A percentile compares a stretch with the other conserved stretches of the same genome.
Conservation (phyloP, 2,888 invertebrate species). For the Parochlus steinenii region DNA sequence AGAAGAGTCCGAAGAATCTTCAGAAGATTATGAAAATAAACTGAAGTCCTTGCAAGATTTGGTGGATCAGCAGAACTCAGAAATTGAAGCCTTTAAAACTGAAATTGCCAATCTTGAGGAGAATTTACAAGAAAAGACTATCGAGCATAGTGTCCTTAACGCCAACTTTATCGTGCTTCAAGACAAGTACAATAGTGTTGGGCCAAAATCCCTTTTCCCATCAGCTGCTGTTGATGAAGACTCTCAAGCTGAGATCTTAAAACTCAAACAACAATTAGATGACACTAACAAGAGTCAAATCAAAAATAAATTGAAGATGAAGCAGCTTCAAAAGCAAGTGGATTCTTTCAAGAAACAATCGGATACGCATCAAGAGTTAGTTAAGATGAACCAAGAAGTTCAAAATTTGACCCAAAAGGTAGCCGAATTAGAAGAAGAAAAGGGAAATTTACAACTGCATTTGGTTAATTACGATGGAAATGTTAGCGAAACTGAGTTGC, state of each 20-base stretch:
- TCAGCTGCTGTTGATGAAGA: constrained; percentile 18
- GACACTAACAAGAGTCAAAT: constrained; percentile 60
- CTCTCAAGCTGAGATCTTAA: constrained; percentile 25
- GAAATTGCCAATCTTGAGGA: constrained; percentile 34
- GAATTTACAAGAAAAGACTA: constrained; percentile 36
- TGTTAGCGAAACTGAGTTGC: constrained; percentile 28
- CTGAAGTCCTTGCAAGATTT: constrained; percentile 32
- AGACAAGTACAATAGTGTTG: constrained; percentile 23
- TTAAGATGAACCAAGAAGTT: constrained; percentile 43
- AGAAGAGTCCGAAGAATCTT: too few relatives aligned
- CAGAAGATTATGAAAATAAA: constrained; percentile 36
- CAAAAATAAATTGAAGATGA: constrained; percentile 56
- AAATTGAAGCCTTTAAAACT: constrained; percentile 30
- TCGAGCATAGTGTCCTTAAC: constrained; percentile 34
- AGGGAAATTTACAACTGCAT: constrained; percentile 75
- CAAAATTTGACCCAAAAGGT: constrained; percentile 54
- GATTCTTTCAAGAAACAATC: constrained; percentile 47
- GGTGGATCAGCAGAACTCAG: constrained; percentile 24
- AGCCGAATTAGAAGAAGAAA: constrained; percentile 76
- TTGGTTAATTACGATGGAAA: constrained; percentile 67
- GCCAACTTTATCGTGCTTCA: constrained; percentile 28
- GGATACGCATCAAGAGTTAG: constrained; percentile 49
- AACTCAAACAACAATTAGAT: constrained; percentile 53
- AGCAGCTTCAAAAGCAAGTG: constrained; percentile 58
- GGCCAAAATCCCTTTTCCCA: constrained; percentile 24